Conservation (phyloP, 2,888 invertebrate species). For the Watsonalla cultraria region DNA sequence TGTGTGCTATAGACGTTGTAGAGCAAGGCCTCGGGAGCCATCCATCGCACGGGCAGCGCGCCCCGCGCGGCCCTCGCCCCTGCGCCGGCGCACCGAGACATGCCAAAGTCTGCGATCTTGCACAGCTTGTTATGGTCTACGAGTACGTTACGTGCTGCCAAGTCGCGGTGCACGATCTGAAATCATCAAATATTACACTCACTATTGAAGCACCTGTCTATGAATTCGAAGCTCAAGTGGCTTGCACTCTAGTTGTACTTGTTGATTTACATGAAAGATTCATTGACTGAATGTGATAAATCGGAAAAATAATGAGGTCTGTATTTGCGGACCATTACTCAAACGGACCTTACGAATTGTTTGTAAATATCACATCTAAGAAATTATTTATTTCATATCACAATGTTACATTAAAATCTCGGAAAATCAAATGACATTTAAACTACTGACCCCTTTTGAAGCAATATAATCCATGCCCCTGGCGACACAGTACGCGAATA, state of each 20-base stretch:
- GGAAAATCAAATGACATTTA: neutral
- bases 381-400: too few species aligned
- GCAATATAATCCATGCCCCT: conserved; percentile 92
- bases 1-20: conserved; percentile 89
- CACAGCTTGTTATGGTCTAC: conserved; percentile 91
- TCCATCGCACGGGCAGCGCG: conserved; percentile 87
- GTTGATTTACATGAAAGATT: too few species aligned
- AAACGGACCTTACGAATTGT: too few species aligned
- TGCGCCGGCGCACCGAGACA: conserved; percentile 82
- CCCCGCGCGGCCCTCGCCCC: conserved; percentile 69
- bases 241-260: too few species aligned
- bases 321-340: too few species aligned
- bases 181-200: conserved; percentile 20
- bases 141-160: conserved; percentile 89
- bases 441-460: conserved; percentile 83
- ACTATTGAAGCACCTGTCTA: neutral
- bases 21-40: conserved; percentile 90
- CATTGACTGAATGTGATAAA: too few species aligned
- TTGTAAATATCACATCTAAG: too few species aligned
- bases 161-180: conserved; percentile 91
- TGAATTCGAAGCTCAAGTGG: too few species aligned
- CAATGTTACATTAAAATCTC: too few species aligned
- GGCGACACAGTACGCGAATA: conserved; percentile 90
- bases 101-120: conserved; percentile 93
- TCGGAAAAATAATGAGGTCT: too few species aligned